Evolutionary conservation across 2,113 vertebrate species (phyloP).

Genomic region (Poeciliopsis retropinna): DNA sequence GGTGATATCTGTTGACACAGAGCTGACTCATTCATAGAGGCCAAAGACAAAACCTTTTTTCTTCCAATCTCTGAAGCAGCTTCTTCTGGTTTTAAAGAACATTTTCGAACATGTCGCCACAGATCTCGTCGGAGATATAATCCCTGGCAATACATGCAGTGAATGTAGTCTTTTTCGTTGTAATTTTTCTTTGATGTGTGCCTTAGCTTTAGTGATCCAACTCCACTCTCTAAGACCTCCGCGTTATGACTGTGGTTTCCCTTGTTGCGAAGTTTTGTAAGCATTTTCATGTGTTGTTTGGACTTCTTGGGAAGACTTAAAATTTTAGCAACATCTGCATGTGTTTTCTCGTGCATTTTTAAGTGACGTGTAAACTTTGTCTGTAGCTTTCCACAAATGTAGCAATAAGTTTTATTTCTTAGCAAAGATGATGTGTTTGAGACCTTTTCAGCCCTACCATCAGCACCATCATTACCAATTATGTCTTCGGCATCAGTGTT

Average conservation of each 20-base stretch:
- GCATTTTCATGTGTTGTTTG: neutral
- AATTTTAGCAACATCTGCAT: slow-evolving; percentile 2
- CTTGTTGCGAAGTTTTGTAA: neutral
- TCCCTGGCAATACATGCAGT: slow-evolving; percentile 5
- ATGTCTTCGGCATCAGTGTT: neutral
- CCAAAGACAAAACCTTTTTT: neutral
- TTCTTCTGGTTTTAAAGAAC: slow-evolving; percentile 6
- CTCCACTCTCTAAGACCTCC: neutral
- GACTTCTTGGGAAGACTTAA: slow-evolving; percentile 4
- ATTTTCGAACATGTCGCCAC: slow-evolving; percentile 6
- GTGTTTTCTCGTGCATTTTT: neutral
- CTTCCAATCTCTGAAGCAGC: neutral
- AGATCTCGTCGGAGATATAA: neutral
- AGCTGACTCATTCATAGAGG: slow-evolving; percentile 9
- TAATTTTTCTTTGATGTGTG: neutral
- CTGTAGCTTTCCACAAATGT: slow-evolving; percentile 3
- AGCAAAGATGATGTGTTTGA: neutral
- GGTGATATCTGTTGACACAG: slow-evolving; percentile 16
- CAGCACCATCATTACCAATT: neutral
- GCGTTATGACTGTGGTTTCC: slow-evolving; percentile 11
- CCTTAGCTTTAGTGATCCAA: neutral
- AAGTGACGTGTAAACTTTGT: neutral
- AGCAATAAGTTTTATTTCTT: slow-evolving; percentile 7
- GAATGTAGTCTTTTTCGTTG: neutral
- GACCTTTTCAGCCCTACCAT: neutral